Percentiles rank a stretch among this genome's conserved stretches.
Conservation (phyloP, 2,888 invertebrate genomes). For the Ophion costatus region DNA sequence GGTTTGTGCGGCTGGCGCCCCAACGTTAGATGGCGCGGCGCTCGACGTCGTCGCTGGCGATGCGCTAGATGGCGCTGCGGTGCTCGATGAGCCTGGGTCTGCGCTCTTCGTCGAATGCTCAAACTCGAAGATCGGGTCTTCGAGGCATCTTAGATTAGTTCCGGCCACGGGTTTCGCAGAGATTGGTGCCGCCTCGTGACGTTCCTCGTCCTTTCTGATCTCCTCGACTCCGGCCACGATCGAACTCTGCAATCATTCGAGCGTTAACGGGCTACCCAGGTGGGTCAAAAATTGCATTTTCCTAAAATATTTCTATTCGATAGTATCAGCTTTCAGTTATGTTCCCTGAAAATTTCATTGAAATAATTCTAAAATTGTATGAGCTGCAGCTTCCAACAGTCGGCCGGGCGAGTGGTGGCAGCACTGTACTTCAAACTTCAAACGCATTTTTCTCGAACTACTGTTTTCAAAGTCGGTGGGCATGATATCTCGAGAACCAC, state of each 20-base stretch:
- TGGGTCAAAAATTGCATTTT: too few relatives aligned
- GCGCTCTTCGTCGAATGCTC: slow-evolving; percentile 80
- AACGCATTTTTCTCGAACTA: too few relatives aligned
- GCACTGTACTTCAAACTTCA: too few relatives aligned
- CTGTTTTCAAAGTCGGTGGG: too few relatives aligned
- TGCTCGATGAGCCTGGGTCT: slow-evolving; percentile 76
- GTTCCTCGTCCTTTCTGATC: slow-evolving; percentile 68
- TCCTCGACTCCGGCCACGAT: slow-evolving; percentile 67
- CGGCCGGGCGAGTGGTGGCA: too few relatives aligned
- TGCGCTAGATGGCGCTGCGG: slow-evolving; percentile 67
- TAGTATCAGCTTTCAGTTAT: too few relatives aligned
- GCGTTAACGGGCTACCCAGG: not conserved
- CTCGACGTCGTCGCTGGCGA: slow-evolving; percentile 61
- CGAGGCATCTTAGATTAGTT: slow-evolving; percentile 85
- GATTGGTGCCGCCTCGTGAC: slow-evolving; percentile 51
- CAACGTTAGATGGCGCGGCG: slow-evolving; percentile 43
- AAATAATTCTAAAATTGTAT: too few relatives aligned
- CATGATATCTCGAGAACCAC: too few relatives aligned
- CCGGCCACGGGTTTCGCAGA: slow-evolving; percentile 83
- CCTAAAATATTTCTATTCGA: too few relatives aligned
- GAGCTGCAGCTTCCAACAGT: too few relatives aligned
- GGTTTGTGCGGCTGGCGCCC: slow-evolving; percentile 83
- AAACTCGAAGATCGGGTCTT: slow-evolving; percentile 85
- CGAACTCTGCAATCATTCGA: slow-evolving; percentile 63
- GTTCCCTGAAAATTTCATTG: too few relatives aligned